Evolutionary conservation across 1,140 invertebrate species (phyloP).

Genomic region (Drosophila bifasciata): DNA sequence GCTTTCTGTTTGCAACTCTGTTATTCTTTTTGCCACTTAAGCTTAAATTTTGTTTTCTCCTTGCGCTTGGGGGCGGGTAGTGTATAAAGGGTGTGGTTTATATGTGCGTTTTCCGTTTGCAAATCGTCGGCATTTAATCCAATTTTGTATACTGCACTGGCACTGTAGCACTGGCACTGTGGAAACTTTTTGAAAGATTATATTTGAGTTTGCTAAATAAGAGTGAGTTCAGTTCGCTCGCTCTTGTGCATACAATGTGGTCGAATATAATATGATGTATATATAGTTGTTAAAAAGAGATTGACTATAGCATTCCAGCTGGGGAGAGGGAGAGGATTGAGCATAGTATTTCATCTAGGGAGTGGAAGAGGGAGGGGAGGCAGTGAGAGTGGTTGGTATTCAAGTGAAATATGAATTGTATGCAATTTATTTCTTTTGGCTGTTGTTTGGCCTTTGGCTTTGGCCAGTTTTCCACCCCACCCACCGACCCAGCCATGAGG

Average conservation of each 20-base stretch:
- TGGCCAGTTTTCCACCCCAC: background rate
- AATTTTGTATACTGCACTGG: slow-evolving; percentile 27
- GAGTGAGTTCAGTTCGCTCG: background rate
- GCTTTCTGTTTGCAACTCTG: slow-evolving; percentile 17
- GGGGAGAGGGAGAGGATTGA: no score
- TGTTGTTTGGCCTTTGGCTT: no score
- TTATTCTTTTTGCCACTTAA: slow-evolving; percentile 49
- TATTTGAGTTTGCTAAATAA: background rate
- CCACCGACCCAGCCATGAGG: no score
- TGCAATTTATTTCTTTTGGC: background rate
- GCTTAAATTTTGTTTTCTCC: slow-evolving; percentile 41
- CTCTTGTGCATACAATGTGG: background rate
- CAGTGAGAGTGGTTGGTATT: no score
- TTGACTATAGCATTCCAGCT: no score
- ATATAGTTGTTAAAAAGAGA: no score
- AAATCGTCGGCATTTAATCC: slow-evolving; percentile 54
- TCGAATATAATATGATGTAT: no score
- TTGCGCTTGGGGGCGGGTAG: background rate
- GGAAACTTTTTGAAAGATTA: slow-evolving; percentile 1
- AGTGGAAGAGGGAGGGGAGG: no score
- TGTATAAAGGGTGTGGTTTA: no score
- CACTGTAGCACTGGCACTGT: slow-evolving; percentile 5
- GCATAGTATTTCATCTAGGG: no score
- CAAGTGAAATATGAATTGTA: background rate
- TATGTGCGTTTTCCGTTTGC: slow-evolving; percentile 32